Evolutionary conservation across 2,888 invertebrate genomes (phyloP).

Genomic region (Drosophila atroscutellata): DNA sequence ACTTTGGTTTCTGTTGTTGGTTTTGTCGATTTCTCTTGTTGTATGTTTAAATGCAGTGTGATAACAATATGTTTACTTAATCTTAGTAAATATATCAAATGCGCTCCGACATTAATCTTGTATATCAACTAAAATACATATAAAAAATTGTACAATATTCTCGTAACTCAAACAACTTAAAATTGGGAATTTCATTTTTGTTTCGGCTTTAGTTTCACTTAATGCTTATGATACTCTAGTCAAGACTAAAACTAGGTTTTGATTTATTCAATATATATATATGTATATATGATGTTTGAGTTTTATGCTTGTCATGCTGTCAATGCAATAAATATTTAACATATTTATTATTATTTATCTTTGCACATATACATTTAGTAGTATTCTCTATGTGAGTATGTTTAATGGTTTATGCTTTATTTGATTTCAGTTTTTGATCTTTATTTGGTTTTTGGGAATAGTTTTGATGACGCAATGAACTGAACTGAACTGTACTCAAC

Average conservation of each 20-base stretch:
- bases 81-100: constrained; percentile 78
- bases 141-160: constrained; percentile 24
- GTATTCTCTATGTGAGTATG: constrained; percentile 28
- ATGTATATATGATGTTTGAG: constrained; percentile 9
- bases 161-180: not conserved
- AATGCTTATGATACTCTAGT: constrained; percentile 19
- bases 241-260: constrained; percentile 20
- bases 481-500: constrained; percentile 43
- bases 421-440: constrained; percentile 67
- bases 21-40: not conserved
- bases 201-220: constrained; percentile 11
- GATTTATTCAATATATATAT: constrained; percentile 26
- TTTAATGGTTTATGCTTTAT: constrained; percentile 50
- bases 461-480: constrained; percentile 41
- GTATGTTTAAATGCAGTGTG: constrained; percentile 69
- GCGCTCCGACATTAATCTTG: constrained; percentile 26
- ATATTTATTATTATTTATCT: constrained; percentile 49
- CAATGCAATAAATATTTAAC: constrained; percentile 21
- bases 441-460: constrained; percentile 30
- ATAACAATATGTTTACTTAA: constrained; percentile 80
- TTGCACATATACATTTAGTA: constrained; percentile 36
- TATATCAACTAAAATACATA: constrained; percentile 54
- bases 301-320: constrained; percentile 9
- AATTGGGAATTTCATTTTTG: not conserved
- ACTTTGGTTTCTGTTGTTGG: constrained; percentile 44